Base-by-base conservation (phyloP, 1,140 invertebrate species). In the Battus philenor region DNA sequence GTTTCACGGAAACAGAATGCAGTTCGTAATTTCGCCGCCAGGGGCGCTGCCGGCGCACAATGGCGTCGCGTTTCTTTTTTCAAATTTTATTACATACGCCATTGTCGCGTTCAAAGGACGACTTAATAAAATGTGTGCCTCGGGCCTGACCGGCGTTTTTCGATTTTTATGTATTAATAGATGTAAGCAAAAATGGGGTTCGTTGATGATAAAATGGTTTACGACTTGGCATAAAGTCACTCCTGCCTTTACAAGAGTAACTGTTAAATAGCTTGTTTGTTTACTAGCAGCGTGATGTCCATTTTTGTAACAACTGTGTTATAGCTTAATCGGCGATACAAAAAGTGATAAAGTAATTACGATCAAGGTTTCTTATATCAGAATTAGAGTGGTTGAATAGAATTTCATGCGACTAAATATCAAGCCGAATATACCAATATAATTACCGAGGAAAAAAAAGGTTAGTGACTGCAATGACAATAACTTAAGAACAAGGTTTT, bases 1-100 rank as follows among this genome's bases (percentile, higher is more conserved):
- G 44, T 56, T 65, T 48, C 54, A 59, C 43, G 55, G 54, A 47
- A 60, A 62, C 51, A 56, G 59, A 64, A 45, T 49, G 59, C 57
- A 61, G 54, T 67, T 64, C 56, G 58, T 62, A 65, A 62, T 62
- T 63, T 64, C 30, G 44, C 15, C 53, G 49, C 45, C 30, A 30
- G 26, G 56, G 49, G 63, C 56, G 32, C 52, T 33, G 46, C 43
- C 7, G 18, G 44, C 7, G 17, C 38, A 52, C 61, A 61, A 73
- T 68, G 57, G 46, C 54, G 44, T 54, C 38, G 52, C 55, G 49
- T 59, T 69, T 51, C 48, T 47, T 62, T 67, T 70, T 68, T 54
- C 31, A 64, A 70, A 59, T 70, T 70, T 74, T 74, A 66, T 70
- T 70, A 63, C 68, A 44, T 24, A 29, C 43, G 48, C 60, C 54